Evolutionary conservation across 1,140 invertebrate genomes (phyloP), one percentile per base, ranked within the genome.

Genomic region (Leptoteleia sp.): DNA sequence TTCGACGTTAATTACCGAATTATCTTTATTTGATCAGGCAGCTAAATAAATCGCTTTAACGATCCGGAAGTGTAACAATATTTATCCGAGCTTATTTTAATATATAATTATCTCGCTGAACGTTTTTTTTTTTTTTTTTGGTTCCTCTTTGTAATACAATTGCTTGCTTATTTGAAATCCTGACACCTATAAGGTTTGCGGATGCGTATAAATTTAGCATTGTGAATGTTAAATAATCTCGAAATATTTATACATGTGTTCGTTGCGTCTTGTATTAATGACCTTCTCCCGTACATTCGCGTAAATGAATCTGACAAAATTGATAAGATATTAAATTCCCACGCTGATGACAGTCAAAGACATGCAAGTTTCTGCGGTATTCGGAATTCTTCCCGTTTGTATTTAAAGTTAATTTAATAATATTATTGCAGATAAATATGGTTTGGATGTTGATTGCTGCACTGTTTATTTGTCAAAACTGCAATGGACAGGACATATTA

Each of bases 261-360:
- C 40, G 7, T 45, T 33, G 15, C 43, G 27, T 47, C 16, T 13
- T 47, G 55, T 67, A 55, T 45, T 37, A 47, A 47, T 55, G 64
- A 55, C 64, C 50, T 67, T 55, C 57, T 45, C 42, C 43, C 6
- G 6, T 52, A 42, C 7, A 47, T 55, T 33, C 25, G 31, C 42
- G 40, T 70, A 48, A 38, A 42, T 12, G 29, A 50, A 47, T 48
- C 42, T 31, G 15, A 29, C 38, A 55, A 37, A 40, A 15, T 22
- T 55, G 65, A 70, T 70, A 70, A 70, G 65, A 59, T 59, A 70
- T 59, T 70, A 31, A 38, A 40, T 50, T 57, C 50, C 42, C 64
- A 68, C 62, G 16, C 27, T 54, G 38, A 54, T 55, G 22, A 29
- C 5, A 70, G 17, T 59, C 43, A 40, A 16, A 59, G 5, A 48